Conservation (phyloP, 1,140 invertebrate species). For the Neodiprion virginianus region DNA sequence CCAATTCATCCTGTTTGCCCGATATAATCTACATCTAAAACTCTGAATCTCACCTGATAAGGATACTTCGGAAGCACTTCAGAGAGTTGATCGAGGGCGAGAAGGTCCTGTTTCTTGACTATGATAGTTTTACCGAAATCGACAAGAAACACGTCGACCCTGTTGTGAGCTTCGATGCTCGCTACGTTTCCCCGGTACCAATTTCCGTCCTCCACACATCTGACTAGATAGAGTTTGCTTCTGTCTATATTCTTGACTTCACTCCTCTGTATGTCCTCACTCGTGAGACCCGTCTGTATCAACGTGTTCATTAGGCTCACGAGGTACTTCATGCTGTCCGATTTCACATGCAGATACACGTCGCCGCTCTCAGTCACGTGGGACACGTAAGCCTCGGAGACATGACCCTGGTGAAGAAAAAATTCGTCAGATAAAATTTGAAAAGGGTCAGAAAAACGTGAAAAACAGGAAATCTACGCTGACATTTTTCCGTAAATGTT, state of each 20-base stretch:
- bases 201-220: conserved; percentile 37
- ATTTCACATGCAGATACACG: conserved; percentile 59
- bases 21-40: not conserved
- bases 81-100: conserved; percentile 50
- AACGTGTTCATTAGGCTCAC: conserved; percentile 42
- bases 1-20: not conserved
- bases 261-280: conserved; percentile 31
- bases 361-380: conserved; percentile 54
- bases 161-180: conserved; percentile 30
- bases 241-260: conserved; percentile 28
- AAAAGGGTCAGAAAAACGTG: not conserved
- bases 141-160: conserved; percentile 51
- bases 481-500: too few species aligned
- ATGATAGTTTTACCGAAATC: conserved; percentile 57
- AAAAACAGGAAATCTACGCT: conserved; percentile 2
- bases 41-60: conserved; percentile 39
- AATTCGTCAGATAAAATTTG: not conserved
- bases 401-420: conserved; percentile 38
- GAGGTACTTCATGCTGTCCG: conserved; percentile 48
- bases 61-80: conserved; percentile 50
- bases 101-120: conserved; percentile 39
- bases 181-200: conserved; percentile 45
- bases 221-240: conserved; percentile 52
- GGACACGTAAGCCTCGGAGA: conserved; percentile 55
- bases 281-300: conserved; percentile 34